Percentiles rank a stretch among this genome's conserved stretches.
Conservation (phyloP, 2,113 vertebrate species). For the Microtus oregoni region DNA sequence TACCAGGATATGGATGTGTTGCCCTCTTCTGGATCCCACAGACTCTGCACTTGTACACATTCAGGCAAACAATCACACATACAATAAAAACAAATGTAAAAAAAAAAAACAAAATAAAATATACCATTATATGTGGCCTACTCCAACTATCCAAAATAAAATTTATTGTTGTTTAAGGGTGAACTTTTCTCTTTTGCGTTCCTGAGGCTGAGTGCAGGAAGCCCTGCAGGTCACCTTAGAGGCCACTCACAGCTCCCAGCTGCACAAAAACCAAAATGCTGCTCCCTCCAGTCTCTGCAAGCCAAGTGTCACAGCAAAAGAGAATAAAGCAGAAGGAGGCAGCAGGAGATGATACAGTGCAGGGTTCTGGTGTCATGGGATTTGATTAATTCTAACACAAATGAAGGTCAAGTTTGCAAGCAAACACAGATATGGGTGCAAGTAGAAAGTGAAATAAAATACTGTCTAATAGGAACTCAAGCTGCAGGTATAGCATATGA, state of each 20-base stretch:
- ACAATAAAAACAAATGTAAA: background rate
- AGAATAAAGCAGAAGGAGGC: background rate
- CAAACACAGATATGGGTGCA: background rate
- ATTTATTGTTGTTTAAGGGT: background rate
- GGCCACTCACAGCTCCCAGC: background rate
- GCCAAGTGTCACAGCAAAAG: background rate
- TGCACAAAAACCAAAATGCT: background rate
- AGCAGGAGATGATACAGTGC: background rate
- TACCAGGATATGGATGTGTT: background rate
- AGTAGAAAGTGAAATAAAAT: background rate
- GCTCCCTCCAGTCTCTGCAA: background rate
- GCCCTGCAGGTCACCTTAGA: background rate
- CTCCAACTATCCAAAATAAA: background rate
- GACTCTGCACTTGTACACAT: background rate
- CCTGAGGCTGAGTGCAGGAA: background rate
- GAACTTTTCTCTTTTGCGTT: background rate
- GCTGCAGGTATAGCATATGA: background rate
- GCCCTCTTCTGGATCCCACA: background rate
- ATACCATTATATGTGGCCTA: background rate
- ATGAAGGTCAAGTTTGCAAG: background rate
- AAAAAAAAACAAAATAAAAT: background rate
- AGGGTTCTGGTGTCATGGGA: background rate
- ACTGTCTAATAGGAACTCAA: background rate
- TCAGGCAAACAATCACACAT: background rate
- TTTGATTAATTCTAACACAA: slow-evolving; percentile 36